Evolutionary conservation across 1,140 invertebrate species (phyloP).

Genomic region (Myzus persicae): DNA sequence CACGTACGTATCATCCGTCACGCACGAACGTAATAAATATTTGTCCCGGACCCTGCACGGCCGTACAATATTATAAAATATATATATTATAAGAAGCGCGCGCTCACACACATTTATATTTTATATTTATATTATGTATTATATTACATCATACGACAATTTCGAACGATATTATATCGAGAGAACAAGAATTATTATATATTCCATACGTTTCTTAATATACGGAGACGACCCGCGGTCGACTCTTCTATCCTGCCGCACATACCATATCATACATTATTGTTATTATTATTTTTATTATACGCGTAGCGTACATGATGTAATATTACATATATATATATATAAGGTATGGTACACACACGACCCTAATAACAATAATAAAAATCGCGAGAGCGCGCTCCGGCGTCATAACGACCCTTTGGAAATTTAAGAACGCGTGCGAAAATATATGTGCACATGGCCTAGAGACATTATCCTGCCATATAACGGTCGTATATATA

Average conservation of each 20-base stretch:
- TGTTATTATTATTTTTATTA: slow-evolving; percentile 32
- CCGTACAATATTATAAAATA: not conserved
- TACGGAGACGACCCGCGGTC: not conserved
- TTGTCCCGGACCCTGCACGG: not conserved
- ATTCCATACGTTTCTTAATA: not conserved
- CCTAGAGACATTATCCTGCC: not conserved
- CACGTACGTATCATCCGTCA: slow-evolving; percentile 52
- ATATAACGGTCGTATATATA: not conserved
- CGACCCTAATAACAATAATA: slow-evolving; percentile 10
- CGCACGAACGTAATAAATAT: slow-evolving; percentile 49
- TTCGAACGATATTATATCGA: slow-evolving; percentile 3
- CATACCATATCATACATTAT: slow-evolving; percentile 14
- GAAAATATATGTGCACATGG: not conserved
- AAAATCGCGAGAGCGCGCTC: not conserved
- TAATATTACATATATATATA: not conserved
- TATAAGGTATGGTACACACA: not conserved
- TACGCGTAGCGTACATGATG: not conserved
- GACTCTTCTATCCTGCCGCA: not conserved
- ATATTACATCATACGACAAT: not conserved
- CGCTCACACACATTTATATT: not conserved
- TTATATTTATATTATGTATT: not conserved
- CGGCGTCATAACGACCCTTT: not conserved
- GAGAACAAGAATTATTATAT: not conserved
- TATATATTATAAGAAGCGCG: not conserved
- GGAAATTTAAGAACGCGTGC: not conserved